phyloP scores from a whole-genome alignment of 2,888 invertebrate genomes.

The Pseudococcus longispinus region DNA sequence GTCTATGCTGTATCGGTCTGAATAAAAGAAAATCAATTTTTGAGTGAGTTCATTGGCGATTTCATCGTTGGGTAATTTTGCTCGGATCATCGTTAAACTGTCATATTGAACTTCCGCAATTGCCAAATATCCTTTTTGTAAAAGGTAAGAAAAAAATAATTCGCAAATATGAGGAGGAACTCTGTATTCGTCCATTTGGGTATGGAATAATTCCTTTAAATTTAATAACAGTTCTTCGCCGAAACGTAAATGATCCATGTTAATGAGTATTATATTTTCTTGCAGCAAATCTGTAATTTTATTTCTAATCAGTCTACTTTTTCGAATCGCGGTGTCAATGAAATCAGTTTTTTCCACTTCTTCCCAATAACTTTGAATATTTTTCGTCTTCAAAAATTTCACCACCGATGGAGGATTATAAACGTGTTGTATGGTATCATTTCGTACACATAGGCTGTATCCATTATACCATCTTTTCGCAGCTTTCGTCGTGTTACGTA shows the following conservation, averaged over 20 bases:
- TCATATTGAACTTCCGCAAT: neutral
- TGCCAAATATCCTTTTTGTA: conserved; percentile 9
- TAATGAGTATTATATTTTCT: neutral
- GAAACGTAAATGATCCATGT: conserved; percentile 12
- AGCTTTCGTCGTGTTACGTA: neutral
- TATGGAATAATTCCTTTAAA: conserved; percentile 20
- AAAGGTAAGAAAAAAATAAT: conserved; percentile 13
- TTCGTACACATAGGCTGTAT: neutral
- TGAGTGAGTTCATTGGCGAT: neutral
- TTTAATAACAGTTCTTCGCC: neutral
- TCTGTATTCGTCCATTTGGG: neutral
- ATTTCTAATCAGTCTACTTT: neutral
- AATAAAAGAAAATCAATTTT: neutral
- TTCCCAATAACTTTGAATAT: neutral
- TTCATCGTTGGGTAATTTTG: conserved; percentile 4
- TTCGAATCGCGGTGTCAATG: neutral
- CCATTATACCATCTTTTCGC: conserved; percentile 19
- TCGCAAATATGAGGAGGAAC: neutral
- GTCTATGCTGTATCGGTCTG: neutral
- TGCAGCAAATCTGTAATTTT: conserved; percentile 13
- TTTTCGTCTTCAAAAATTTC: conserved; percentile 6
- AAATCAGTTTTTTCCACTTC: neutral
- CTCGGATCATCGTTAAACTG: neutral
- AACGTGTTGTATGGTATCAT: neutral
- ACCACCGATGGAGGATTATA: conserved; percentile 15